Evolutionary conservation across 2,113 vertebrate species (phyloP).

Genomic region (Esox niger): DNA sequence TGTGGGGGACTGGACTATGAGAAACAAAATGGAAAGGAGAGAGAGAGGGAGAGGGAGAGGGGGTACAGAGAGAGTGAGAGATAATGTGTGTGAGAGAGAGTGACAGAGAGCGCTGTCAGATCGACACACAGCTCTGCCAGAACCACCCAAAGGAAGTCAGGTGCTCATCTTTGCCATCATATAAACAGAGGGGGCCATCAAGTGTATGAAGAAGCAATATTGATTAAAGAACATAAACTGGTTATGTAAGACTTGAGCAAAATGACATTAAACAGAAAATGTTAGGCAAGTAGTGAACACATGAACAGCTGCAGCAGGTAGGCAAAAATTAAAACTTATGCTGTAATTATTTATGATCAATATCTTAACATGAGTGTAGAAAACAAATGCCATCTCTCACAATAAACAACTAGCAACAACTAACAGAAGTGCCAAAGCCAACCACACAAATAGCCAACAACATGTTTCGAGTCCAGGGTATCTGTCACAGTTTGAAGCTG

Average conservation of each 20-base stretch:
- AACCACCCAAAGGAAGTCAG: neutral
- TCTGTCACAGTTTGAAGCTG: neutral
- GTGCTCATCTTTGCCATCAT: too few relatives aligned
- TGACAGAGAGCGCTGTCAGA: slow-evolving; percentile 1
- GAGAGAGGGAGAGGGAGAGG: neutral
- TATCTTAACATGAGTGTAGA: neutral
- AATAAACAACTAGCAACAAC: neutral
- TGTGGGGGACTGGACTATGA: slow-evolving; percentile 44
- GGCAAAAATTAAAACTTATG: too few relatives aligned
- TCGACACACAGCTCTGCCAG: neutral
- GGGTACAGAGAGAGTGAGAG: neutral
- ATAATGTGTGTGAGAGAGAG: slow-evolving; percentile 6
- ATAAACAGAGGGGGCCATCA: too few relatives aligned
- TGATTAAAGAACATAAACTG: too few relatives aligned
- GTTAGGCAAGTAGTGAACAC: neutral
- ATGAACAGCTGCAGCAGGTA: neutral
- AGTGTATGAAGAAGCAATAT: too few relatives aligned
- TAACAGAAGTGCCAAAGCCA: neutral
- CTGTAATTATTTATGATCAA: neutral
- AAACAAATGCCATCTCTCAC: neutral
- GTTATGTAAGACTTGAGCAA: too few relatives aligned
- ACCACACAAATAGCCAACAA: neutral
- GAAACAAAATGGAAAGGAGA: neutral
- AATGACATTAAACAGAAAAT: too few relatives aligned
- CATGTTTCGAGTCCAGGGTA: neutral